phyloP scores from a whole-genome alignment of 2,797 vertebrate genomes.

The Sebastes matsubarae region DNA sequence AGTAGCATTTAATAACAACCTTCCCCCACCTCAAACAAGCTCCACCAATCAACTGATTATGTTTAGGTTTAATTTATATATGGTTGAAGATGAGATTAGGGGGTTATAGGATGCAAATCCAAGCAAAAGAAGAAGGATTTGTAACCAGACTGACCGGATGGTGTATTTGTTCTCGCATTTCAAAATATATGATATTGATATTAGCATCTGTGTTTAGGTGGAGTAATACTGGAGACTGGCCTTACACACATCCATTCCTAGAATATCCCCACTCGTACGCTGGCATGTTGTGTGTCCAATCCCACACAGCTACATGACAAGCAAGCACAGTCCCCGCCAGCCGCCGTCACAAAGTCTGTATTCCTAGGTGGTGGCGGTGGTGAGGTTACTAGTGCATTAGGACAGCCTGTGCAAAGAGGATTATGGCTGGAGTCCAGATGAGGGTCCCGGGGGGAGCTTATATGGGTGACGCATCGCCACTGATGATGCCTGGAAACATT shows the following conservation, averaged over 20 bases:
- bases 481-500: slow-evolving; percentile 73
- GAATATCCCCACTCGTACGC: neutral
- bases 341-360: slow-evolving; percentile 13
- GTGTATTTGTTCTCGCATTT: neutral
- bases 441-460: slow-evolving; percentile 42
- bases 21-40: neutral
- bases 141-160: neutral
- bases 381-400: slow-evolving; percentile 62
- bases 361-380: slow-evolving; percentile 18
- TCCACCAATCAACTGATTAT: neutral
- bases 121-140: neutral
- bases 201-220: neutral
- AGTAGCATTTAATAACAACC: neutral
- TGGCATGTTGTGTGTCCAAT: neutral
- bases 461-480: slow-evolving; percentile 53
- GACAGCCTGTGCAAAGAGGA: slow-evolving; percentile 71
- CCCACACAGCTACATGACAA: neutral
- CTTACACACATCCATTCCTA: neutral
- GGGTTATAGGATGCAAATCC: neutral
- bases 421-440: slow-evolving; percentile 73
- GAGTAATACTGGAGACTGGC: neutral
- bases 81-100: neutral
- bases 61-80: neutral
- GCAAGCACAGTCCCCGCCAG: neutral
- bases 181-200: neutral